These are phyloP conservation scores for Sipha flava DNA, from an alignment of 1,140 invertebrate genomes.

Conservation along the genomic window DNA sequence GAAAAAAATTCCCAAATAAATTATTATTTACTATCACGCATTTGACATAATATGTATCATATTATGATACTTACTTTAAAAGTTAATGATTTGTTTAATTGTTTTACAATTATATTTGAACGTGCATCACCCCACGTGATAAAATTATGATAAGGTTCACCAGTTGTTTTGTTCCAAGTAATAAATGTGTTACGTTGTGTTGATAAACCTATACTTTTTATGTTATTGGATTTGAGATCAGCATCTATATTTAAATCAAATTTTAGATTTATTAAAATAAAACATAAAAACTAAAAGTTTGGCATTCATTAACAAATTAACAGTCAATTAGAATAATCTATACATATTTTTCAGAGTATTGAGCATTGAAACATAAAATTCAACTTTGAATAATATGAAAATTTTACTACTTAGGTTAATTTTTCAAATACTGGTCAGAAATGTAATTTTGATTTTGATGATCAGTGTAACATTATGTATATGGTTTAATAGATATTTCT, in stretches of 20 bases:
- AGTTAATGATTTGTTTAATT: conserved; percentile 75
- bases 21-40: not conserved
- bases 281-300: too few species aligned
- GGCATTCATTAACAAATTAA: too few species aligned
- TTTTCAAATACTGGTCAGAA: too few species aligned
- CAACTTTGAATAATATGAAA: too few species aligned
- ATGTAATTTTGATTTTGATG: too few species aligned
- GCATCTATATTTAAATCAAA: not conserved
- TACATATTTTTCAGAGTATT: too few species aligned
- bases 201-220: conserved; percentile 67
- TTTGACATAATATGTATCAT: not conserved
- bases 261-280: too few species aligned
- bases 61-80: conserved; percentile 54
- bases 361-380: too few species aligned
- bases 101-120: conserved; percentile 65
- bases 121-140: conserved; percentile 94
- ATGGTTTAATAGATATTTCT: not conserved
- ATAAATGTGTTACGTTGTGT: conserved; percentile 80
- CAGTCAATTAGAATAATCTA: too few species aligned
- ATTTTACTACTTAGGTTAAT: too few species aligned
- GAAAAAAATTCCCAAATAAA: not conserved
- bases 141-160: conserved; percentile 80
- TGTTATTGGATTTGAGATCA: not conserved
- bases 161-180: conserved; percentile 76
- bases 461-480: too few species aligned